These are phyloP conservation scores for Hyposoter dolosus DNA, from an alignment of 2,888 invertebrate genomes.

Conservation along the genomic window DNA sequence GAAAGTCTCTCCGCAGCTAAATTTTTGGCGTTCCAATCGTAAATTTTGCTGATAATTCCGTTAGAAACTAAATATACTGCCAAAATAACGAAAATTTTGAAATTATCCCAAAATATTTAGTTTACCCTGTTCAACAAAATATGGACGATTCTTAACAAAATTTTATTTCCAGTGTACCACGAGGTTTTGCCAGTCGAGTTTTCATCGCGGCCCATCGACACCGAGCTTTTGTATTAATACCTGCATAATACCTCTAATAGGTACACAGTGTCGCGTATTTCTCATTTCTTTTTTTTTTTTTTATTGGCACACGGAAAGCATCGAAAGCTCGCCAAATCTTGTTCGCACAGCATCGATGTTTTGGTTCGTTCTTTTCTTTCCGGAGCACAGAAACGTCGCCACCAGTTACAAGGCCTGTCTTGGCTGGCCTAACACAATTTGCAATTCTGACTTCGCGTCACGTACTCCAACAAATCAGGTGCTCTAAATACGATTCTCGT, in stretches of 20 bases:
- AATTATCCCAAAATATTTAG: too few relatives aligned
- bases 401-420: constrained; percentile 38
- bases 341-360: constrained; percentile 7
- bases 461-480: constrained; percentile 64
- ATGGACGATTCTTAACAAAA: too few relatives aligned
- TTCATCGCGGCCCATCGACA: constrained; percentile 10
- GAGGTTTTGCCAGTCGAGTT: neutral
- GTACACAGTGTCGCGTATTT: neutral
- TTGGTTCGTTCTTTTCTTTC: neutral
- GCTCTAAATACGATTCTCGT: constrained; percentile 62
- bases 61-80: too few relatives aligned
- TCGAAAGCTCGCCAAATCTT: constrained; percentile 47
- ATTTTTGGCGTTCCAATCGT: too few relatives aligned
- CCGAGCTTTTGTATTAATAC: constrained; percentile 40
- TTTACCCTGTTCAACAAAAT: too few relatives aligned
- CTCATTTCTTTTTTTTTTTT: constrained; percentile 22
- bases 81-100: too few relatives aligned
- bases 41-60: too few relatives aligned
- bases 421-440: constrained; percentile 39
- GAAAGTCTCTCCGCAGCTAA: too few relatives aligned
- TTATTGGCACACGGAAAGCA: constrained; percentile 30
- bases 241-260: constrained; percentile 25
- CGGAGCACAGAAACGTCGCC: constrained; percentile 8
- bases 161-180: neutral
- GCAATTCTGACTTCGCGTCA: constrained; percentile 46